These are phyloP conservation scores for Ditylenchus dipsaci DNA, from an alignment of 1,140 invertebrate genomes.

Conservation along the genomic window DNA sequence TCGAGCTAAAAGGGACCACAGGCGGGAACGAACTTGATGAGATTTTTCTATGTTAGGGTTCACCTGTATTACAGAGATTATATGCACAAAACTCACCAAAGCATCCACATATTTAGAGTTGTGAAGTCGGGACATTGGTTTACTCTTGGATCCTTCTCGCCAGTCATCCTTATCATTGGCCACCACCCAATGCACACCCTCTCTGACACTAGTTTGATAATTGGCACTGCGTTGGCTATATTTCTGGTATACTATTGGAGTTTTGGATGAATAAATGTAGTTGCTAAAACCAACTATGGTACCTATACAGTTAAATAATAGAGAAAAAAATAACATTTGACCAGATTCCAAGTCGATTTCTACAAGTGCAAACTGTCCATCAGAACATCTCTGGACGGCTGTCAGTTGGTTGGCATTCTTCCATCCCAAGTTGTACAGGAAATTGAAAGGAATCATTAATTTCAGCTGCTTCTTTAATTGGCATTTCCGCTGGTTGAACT, in stretches of 20 bases:
- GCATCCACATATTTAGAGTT: background rate
- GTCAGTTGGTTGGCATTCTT: background rate
- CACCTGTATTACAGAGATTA: too few relatives aligned
- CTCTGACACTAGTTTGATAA: background rate
- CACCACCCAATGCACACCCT: background rate
- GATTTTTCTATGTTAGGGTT: too few relatives aligned
- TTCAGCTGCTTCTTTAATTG: background rate
- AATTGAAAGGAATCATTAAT: background rate
- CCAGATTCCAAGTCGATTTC: constrained; percentile 7
- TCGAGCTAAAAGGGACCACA: too few relatives aligned
- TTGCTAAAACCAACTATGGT: background rate
- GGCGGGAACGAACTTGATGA: too few relatives aligned
- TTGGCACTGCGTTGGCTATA: background rate
- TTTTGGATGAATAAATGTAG: background rate
- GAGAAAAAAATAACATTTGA: background rate
- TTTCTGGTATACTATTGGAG: background rate
- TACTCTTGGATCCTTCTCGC: background rate
- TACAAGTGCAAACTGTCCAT: background rate
- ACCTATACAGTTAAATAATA: background rate
- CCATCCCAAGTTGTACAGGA: background rate
- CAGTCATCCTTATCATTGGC: background rate
- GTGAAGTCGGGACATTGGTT: background rate
- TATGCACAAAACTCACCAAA: background rate
- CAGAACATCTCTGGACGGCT: background rate
- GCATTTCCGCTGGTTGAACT: background rate